phyloP scores from a whole-genome alignment of 2,797 vertebrate species.

The Onychomys torridus region DNA sequence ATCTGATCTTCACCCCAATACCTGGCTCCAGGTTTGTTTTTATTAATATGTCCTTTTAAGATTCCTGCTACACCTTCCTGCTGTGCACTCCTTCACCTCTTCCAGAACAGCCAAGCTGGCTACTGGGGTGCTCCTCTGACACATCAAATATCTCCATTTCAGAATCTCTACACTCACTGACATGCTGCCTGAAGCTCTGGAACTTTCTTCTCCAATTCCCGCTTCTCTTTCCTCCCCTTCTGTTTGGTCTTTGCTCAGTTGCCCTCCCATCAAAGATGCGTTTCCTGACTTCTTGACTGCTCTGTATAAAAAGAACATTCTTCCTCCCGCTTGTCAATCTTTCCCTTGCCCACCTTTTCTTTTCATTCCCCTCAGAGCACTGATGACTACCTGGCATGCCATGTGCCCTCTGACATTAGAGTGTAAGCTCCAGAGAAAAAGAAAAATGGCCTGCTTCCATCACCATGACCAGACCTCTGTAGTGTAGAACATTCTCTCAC shows the following conservation, averaged over 20 bases:
- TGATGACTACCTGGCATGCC: not conserved
- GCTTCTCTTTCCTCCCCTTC: not conserved
- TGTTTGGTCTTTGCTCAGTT: slow-evolving; percentile 1
- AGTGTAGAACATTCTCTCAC: not conserved
- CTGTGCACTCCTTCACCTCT: not conserved
- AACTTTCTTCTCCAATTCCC: not conserved
- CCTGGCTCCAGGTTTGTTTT: no score
- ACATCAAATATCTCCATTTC: not conserved
- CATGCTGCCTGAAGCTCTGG: not conserved
- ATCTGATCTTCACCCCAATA: no score
- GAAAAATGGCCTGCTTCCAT: not conserved
- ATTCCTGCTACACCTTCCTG: no score
- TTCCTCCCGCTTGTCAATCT: not conserved
- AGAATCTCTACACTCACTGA: not conserved
- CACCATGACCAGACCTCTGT: no score
- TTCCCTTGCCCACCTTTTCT: not conserved
- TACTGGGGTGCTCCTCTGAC: not conserved
- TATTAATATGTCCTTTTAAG: no score
- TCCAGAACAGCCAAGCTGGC: not conserved
- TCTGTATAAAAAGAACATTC: not conserved
- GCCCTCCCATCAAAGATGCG: not conserved
- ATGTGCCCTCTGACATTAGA: not conserved
- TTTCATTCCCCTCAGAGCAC: not conserved
- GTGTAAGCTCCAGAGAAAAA: not conserved
- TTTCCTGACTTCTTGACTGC: not conserved